A percentile compares a stretch with the other conserved stretches of the same genome.
Evolutionary conservation across 2,888 invertebrate genomes (phyloP).

Genomic region (Antheraea yamamai): DNA sequence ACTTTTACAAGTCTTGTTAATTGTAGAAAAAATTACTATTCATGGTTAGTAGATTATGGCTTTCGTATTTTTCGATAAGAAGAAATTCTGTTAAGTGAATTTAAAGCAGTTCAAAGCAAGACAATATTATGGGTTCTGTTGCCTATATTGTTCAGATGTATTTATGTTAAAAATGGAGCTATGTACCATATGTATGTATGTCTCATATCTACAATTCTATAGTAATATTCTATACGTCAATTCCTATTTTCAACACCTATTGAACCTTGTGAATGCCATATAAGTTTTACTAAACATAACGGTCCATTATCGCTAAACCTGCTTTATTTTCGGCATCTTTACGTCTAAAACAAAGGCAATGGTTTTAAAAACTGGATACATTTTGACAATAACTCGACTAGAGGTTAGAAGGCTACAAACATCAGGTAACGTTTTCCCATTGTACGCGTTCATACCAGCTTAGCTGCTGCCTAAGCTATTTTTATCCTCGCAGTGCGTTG

Average conservation of each 20-base stretch:
- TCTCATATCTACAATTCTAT: not conserved
- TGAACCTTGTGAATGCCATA: not conserved
- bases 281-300: not conserved
- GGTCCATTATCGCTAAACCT: not conserved
- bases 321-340: conserved; percentile 1
- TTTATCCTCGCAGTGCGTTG: conserved; percentile 20
- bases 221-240: not conserved
- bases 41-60: too few species aligned
- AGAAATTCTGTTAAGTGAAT: not conserved
- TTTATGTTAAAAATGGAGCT: too few species aligned
- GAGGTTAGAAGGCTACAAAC: conserved; percentile 10
- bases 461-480: conserved; percentile 21
- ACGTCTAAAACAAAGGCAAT: not conserved
- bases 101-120: too few species aligned
- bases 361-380: conserved; percentile 3
- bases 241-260: not conserved
- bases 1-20: too few species aligned
- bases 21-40: not conserved
- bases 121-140: not conserved
- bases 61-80: not conserved
- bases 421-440: conserved; percentile 13
- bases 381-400: not conserved
- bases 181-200: not conserved
- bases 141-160: not conserved
- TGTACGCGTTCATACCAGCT: conserved; percentile 15